Evolutionary conservation across 2,797 vertebrate species (phyloP).

Genomic region (Sebastolobus alascanus): DNA sequence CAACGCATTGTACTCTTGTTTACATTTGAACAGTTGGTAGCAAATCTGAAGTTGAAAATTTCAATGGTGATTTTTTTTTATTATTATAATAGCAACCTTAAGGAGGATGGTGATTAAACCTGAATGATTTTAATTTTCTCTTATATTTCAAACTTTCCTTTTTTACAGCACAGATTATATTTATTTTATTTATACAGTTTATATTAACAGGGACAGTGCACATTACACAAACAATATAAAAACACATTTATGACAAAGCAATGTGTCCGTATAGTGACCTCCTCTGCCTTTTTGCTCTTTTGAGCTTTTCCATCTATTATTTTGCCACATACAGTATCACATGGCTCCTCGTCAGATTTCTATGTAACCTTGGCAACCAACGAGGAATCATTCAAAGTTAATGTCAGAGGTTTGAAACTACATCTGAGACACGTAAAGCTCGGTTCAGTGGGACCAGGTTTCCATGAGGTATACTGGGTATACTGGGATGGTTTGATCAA

Average conservation of each 20-base stretch:
- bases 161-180: background rate
- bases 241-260: background rate
- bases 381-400: slow-evolving; percentile 15
- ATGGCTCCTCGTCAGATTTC: slow-evolving; percentile 1
- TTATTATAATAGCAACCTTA: background rate
- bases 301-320: background rate
- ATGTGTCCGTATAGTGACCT: background rate
- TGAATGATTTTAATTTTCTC: background rate
- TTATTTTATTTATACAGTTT: too few relatives aligned
- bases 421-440: slow-evolving; percentile 56
- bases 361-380: slow-evolving; percentile 3
- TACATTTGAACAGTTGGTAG: background rate
- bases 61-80: background rate
- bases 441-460: slow-evolving; percentile 66
- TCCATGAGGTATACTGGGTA: slow-evolving; percentile 51
- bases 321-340: background rate
- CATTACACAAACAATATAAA: background rate
- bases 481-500: slow-evolving; percentile 63
- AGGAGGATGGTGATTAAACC: background rate
- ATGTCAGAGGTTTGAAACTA: slow-evolving; percentile 51
- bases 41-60: background rate
- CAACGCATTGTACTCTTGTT: background rate
- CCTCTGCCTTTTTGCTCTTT: background rate
- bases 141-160: background rate
- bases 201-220: too few relatives aligned